phyloP scores from a whole-genome alignment of 2,888 invertebrate genomes.

The Drosophila infuscata region DNA sequence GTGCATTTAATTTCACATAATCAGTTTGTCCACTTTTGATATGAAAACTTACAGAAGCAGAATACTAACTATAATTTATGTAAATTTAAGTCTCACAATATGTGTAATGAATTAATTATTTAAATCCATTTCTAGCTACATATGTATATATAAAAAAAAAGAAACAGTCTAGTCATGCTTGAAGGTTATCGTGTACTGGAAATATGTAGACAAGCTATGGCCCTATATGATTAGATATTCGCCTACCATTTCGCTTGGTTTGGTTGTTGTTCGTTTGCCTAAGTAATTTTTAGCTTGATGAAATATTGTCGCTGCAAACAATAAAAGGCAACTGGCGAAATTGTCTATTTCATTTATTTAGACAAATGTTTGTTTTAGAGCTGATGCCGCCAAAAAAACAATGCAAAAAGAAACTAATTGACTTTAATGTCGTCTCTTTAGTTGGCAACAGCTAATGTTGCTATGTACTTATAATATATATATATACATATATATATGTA shows the following conservation, averaged over 20 bases:
- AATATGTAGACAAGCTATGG: constrained; percentile 6
- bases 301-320: constrained; percentile 56
- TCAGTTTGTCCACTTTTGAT: neutral
- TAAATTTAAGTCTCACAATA: constrained; percentile 3
- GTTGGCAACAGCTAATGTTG: constrained; percentile 9
- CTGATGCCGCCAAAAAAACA: constrained; percentile 1
- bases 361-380: constrained; percentile 64
- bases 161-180: constrained; percentile 44
- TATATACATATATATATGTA: neutral
- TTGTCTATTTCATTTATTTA: constrained; percentile 63
- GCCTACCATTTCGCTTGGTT: constrained; percentile 14
- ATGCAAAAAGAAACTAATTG: constrained; percentile 14
- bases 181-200: constrained; percentile 38
- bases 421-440: neutral
- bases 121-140: neutral
- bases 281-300: constrained; percentile 60
- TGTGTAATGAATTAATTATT: constrained; percentile 8
- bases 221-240: constrained; percentile 51
- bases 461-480: neutral
- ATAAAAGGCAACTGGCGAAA: constrained; percentile 52
- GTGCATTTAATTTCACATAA: neutral
- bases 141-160: neutral
- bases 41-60: neutral
- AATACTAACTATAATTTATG: neutral
- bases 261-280: constrained; percentile 13